A percentile compares a stretch with the other conserved stretches of the same genome.
Evolutionary conservation across 2,888 invertebrate species (phyloP).

Genomic region (Operophtera brumata): DNA sequence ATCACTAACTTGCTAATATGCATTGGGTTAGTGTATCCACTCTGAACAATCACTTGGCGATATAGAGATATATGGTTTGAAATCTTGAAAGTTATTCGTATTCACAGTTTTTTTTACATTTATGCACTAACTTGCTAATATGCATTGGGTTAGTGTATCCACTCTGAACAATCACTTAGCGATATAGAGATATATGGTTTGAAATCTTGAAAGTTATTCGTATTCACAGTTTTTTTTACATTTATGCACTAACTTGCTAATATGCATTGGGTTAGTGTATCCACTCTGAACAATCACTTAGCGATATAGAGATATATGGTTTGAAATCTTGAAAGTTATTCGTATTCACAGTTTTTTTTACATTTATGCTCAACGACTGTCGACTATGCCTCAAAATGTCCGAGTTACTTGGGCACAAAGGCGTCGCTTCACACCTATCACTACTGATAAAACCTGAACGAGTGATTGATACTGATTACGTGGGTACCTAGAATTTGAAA

Average conservation of each 20-base stretch:
- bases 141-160: background rate
- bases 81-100: background rate
- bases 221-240: background rate
- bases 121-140: background rate
- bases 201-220: background rate
- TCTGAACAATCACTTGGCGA: background rate
- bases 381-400: conserved; percentile 9
- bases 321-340: background rate
- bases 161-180: background rate
- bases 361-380: background rate
- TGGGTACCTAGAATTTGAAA: conserved; percentile 50
- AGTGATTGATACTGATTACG: conserved; percentile 43
- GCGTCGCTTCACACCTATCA: conserved; percentile 54
- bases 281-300: background rate
- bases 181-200: background rate
- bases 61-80: background rate
- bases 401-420: conserved; percentile 44
- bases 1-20: background rate
- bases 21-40: background rate
- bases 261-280: background rate
- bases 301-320: background rate
- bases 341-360: background rate
- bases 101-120: background rate
- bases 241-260: background rate
- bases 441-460: conserved; percentile 55